phyloP scores from a whole-genome alignment of 2,113 vertebrate genomes.

The Cyanoderma ruficeps region DNA sequence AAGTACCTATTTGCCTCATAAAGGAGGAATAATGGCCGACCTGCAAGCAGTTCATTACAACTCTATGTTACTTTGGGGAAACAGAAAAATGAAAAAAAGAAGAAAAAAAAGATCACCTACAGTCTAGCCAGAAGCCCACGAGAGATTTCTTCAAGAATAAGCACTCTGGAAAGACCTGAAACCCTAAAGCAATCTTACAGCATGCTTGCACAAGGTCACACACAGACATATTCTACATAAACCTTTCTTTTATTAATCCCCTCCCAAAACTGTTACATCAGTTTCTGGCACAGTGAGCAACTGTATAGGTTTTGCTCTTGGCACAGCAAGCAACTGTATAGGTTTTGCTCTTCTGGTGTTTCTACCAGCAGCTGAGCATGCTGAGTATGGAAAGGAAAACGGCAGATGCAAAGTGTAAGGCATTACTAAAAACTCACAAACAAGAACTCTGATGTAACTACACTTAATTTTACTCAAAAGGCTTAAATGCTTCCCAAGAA shows the following conservation, averaged over 20 bases:
- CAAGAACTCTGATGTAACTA: not conserved
- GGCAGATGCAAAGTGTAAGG: not conserved
- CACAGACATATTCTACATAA: not conserved
- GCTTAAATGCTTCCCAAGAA: not conserved
- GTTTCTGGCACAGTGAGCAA: not conserved
- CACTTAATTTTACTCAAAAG: not conserved
- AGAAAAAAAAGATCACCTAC: not conserved
- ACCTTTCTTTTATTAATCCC: not conserved
- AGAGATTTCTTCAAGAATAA: not conserved
- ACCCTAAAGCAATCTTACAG: not conserved
- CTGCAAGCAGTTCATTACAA: not conserved
- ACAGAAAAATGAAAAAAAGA: not conserved
- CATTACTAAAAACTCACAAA: not conserved
- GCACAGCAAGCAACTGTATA: not conserved
- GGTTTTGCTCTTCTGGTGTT: not conserved
- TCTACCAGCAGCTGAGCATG: not conserved
- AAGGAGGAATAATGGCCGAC: not conserved
- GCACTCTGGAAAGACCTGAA: not conserved
- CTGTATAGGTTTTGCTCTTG: not conserved
- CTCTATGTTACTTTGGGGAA: not conserved
- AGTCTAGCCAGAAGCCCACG: fast-evolving
- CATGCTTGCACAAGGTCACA: not conserved
- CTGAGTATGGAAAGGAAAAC: not conserved
- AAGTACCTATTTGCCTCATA: not conserved
- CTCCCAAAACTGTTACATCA: not conserved